These are phyloP conservation scores for Drosophila kohkoa DNA, from an alignment of 1,140 invertebrate genomes.

Conservation along the genomic window DNA sequence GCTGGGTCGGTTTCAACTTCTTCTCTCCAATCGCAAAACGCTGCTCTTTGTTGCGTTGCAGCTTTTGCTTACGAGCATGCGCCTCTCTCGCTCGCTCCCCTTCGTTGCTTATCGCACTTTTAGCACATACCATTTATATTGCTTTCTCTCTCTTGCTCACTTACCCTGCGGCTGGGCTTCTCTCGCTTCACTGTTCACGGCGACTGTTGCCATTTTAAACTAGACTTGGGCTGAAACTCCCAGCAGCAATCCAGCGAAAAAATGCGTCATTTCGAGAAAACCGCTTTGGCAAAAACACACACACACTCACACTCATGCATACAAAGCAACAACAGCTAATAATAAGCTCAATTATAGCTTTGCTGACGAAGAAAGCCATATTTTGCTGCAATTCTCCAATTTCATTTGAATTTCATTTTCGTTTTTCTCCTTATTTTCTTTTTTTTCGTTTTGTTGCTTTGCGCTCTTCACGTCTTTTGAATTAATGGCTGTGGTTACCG, in stretches of 20 bases:
- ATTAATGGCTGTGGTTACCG: too few relatives aligned
- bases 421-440: constrained; percentile 6
- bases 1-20: constrained; percentile 56
- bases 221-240: neutral
- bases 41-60: constrained; percentile 52
- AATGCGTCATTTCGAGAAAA: constrained; percentile 61
- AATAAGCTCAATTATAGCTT: constrained; percentile 68
- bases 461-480: too few relatives aligned
- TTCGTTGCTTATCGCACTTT: constrained; percentile 2
- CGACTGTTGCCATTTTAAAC: constrained; percentile 75
- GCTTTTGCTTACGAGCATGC: constrained; percentile 11
- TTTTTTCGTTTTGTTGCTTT: too few relatives aligned
- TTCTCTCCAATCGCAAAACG: constrained; percentile 74
- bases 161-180: neutral
- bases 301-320: neutral
- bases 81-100: neutral
- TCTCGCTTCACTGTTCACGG: neutral
- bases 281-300: neutral
- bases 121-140: constrained; percentile 13
- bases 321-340: constrained; percentile 29
- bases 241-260: constrained; percentile 19
- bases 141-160: constrained; percentile 9
- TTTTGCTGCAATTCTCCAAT: constrained; percentile 41
- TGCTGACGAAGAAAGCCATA: constrained; percentile 4
- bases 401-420: constrained; percentile 42